Evolutionary conservation across 2,113 vertebrate genomes (phyloP).

Genomic region (Ondatra zibethicus): DNA sequence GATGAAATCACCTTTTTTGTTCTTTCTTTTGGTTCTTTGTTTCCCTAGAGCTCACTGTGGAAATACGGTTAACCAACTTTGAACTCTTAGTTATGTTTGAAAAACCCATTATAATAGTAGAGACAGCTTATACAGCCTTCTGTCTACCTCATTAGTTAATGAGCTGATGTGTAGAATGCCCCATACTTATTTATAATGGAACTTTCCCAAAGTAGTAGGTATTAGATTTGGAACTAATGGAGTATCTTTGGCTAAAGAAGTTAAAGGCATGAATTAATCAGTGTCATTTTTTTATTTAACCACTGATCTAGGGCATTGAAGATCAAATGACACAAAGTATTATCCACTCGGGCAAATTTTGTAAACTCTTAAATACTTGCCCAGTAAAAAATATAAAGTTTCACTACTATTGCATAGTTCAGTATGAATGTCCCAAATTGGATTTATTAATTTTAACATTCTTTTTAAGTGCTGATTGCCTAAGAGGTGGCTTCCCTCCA

Average conservation of each 20-base stretch:
- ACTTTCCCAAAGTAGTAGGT: neutral
- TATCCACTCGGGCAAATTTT: neutral
- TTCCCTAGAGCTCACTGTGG: neutral
- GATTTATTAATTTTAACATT: neutral
- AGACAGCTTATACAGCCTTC: neutral
- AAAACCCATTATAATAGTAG: neutral
- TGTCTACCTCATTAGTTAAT: neutral
- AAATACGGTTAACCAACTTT: neutral
- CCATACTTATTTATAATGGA: neutral
- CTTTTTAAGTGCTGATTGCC: neutral
- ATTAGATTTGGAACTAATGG: neutral
- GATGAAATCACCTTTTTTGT: neutral
- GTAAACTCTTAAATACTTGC: neutral
- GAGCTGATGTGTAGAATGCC: neutral
- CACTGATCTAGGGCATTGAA: neutral
- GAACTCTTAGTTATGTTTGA: neutral
- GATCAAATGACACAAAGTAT: neutral
- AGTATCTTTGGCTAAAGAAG: neutral
- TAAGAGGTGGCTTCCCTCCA: neutral
- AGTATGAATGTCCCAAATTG: neutral
- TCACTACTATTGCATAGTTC: neutral
- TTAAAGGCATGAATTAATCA: neutral
- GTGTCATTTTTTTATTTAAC: neutral
- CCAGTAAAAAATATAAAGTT: neutral
- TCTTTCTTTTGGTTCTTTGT: neutral